Evolutionary conservation across 2,888 invertebrate genomes (phyloP), one percentile per base, ranked within the genome.

Genomic region (Orthosia incerta): DNA sequence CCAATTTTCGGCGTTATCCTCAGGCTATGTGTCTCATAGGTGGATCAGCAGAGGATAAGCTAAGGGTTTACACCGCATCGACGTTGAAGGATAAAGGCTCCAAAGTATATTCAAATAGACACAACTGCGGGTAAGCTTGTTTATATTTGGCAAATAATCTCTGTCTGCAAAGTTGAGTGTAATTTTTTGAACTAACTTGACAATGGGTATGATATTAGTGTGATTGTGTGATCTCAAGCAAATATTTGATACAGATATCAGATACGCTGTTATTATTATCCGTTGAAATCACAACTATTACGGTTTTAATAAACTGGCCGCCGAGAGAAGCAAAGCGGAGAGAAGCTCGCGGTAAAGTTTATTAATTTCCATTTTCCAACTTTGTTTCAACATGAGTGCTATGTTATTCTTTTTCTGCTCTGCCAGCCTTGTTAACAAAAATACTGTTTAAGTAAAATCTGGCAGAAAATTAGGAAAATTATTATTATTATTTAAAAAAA

Each of bases 41-140:
- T 23, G 66, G 72, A 73, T 82, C 82, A 76, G 66, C 26, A 60
- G 72, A 56, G 74, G 76, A 82, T 79, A 79, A 82, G 39, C 68
- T 59, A 26, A 56, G 45, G 65, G 61, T 57, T 80, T 68, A 73
- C 31, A 51, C 59, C 67, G 62, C 70, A 71, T 68, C 46, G 31
- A 57, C 67, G 70, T 79, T 65, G 65, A 66, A 59, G 72, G 45
- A 31, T 73, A 65, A 68, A 53, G 53, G 56, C 31, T 50, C 31
- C 66, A 46, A 59, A 72, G 60, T 72, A 59, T 71, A 71, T 76
- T 61, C 71, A 79, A 82, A 79, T 70, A 82, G 46, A 62, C 57
- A 45, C 57, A 48, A 57, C 50, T 55, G 23, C 45, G 23, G 20
- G 48, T 57, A 69, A 66, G 57, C 59, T 60, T 82, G 62, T 75